Conservation (phyloP, 2,797 vertebrate species). For the Apogon talboti region DNA sequence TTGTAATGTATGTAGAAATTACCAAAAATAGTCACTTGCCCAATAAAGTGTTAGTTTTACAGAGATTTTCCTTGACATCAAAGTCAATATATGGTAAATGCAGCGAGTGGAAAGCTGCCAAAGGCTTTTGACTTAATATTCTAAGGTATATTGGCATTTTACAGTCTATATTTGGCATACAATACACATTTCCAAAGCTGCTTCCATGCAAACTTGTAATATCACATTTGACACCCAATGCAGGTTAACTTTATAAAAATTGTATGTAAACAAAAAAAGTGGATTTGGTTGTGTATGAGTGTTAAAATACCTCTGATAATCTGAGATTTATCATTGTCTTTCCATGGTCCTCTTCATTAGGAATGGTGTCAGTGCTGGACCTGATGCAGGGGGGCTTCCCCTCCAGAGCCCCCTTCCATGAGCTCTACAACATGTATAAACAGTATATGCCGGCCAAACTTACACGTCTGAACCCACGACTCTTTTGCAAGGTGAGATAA, state of each 20-base stretch:
- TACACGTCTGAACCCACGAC: constrained; percentile 92
- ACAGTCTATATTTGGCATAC: neutral
- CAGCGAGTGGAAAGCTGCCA: neutral
- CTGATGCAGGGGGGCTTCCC: constrained; percentile 99
- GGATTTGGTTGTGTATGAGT: too few species aligned
- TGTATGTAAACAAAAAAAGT: neutral
- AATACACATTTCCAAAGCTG: too few species aligned
- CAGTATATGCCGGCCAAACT: constrained; percentile 95
- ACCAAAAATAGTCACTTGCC: too few species aligned
- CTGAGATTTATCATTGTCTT: neutral
- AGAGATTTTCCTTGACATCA: neutral
- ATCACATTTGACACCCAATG: too few species aligned
- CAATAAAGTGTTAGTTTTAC: too few species aligned
- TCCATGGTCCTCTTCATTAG: constrained; percentile 70
- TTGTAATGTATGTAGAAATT: too few species aligned
- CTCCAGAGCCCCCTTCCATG: constrained; percentile 96
- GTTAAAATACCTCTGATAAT: too few species aligned
- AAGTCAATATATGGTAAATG: neutral
- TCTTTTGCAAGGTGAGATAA: constrained; percentile 94
- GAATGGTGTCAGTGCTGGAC: constrained; percentile 98
- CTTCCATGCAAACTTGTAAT: too few species aligned
- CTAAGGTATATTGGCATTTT: constrained; percentile 1
- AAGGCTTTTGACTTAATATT: neutral
- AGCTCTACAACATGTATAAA: constrained; percentile 99
- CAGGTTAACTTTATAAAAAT: too few species aligned